Conservation (phyloP, 1,140 invertebrate species). For the Episyrphus balteatus region DNA sequence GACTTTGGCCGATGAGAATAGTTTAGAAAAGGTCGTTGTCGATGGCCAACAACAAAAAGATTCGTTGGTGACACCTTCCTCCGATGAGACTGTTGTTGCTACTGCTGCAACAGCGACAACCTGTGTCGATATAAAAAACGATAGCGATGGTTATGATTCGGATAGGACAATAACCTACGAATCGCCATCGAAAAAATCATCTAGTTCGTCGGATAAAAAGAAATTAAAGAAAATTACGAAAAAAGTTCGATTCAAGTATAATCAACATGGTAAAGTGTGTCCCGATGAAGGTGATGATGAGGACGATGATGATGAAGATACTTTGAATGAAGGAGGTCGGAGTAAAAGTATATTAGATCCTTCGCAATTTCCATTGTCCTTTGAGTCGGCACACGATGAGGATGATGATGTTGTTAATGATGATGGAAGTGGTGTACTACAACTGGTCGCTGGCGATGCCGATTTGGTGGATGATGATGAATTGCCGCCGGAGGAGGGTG, state of each 20-base stretch:
- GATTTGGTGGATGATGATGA: conserved; percentile 14
- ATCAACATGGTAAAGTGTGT: background rate
- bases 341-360: conserved; percentile 26
- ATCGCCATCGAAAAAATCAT: no score
- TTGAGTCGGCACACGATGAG: conserved; percentile 17
- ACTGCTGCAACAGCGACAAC: background rate
- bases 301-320: conserved; percentile 19
- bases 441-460: background rate
- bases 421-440: conserved; percentile 1
- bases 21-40: background rate
- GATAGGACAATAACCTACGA: background rate
- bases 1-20: conserved; percentile 16
- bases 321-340: conserved; percentile 23
- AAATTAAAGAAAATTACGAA: no score
- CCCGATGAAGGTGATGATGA: conserved; percentile 2
- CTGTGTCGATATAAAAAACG: background rate
- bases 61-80: background rate
- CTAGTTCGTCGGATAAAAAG: no score
- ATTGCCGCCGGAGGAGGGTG: conserved; percentile 20
- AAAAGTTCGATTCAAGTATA: no score
- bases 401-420: conserved; percentile 16
- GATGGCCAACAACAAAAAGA: background rate
- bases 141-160: background rate
- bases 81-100: background rate
- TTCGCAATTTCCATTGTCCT: conserved; percentile 23